Evolutionary conservation across 2,113 vertebrate species (phyloP).

Genomic region (Arvicanthis niloticus): DNA sequence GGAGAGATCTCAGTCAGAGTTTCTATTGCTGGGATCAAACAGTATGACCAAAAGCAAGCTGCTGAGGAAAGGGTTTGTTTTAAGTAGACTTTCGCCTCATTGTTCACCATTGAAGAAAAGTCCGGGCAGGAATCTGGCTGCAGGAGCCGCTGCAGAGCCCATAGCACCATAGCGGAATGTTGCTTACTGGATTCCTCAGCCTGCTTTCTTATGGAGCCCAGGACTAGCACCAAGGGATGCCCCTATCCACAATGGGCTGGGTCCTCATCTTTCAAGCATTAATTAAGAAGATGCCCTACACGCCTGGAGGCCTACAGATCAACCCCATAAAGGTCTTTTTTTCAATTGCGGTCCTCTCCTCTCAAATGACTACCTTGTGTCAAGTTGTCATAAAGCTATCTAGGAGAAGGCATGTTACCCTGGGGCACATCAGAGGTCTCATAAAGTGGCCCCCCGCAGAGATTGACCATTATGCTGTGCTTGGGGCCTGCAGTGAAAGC

Average conservation of each 20-base stretch:
- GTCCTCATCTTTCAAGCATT: background rate
- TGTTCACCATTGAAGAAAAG: background rate
- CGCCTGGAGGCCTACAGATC: background rate
- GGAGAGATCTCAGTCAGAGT: background rate
- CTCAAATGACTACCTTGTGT: background rate
- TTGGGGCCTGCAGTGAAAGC: background rate
- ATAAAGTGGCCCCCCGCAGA: background rate
- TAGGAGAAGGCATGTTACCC: too few relatives aligned
- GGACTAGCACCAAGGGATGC: background rate
- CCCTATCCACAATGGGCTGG: background rate
- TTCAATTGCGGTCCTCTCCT: background rate
- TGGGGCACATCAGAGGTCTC: background rate
- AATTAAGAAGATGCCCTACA: background rate
- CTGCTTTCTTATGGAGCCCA: background rate
- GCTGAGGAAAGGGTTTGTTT: background rate
- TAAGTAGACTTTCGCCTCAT: background rate
- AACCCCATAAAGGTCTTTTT: background rate
- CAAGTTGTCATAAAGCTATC: background rate
- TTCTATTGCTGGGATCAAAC: background rate
- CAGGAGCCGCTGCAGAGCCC: background rate
- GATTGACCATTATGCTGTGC: accelerated
- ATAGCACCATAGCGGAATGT: too few relatives aligned
- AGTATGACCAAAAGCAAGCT: background rate
- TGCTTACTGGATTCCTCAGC: background rate
- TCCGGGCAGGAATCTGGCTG: background rate